Evolutionary conservation across 2,113 vertebrate genomes (phyloP), one percentile per base, ranked within the genome.

Genomic region (Rattus rattus): DNA sequence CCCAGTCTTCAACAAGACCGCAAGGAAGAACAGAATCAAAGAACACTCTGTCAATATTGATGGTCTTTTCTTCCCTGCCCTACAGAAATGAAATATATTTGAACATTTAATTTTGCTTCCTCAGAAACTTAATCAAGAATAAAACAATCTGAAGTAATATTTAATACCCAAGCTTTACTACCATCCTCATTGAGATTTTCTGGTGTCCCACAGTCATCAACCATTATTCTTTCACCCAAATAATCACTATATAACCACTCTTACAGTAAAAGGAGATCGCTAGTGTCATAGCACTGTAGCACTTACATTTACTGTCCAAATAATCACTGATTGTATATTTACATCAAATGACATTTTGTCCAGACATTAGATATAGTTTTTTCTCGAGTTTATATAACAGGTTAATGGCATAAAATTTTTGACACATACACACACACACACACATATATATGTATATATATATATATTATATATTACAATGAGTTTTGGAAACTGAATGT

Each of bases 271-370:
- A 5, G 24, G 4, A 86, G 77, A 84, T 79, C 3, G 69, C 8
- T 30, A 2, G 2, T 63, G 2, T 17, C 3, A 1, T 17, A 11
- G 16, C 33, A 36, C 33, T 5, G 2, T 17, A 11, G 16, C 33
- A 36, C 33, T 65, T 72, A 36, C 7, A 43, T n/a, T 81, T 22
- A 43, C 13, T 11, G 2, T 1, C 3, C 3, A 73, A n/a, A 5
- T 88, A 80, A 7, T 87, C 28, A 47, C 16, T 52, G 13, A 89
- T 2, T 69, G 10, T 86, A 43, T 8, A 17, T 67, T 95, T 95
- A 20, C n/a, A 92, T 7, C 47, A 79, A 67, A 77, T 76, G 7
- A 65, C 2, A 80, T 22, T 63, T 33, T 61, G 11, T 36, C 1
- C 0, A 47, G 7, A 9, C 7, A 69, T 47, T 13, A 69, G 75